Conservation (phyloP, 1,140 invertebrate genomes). For the Pseudomyrmex gracilis region DNA sequence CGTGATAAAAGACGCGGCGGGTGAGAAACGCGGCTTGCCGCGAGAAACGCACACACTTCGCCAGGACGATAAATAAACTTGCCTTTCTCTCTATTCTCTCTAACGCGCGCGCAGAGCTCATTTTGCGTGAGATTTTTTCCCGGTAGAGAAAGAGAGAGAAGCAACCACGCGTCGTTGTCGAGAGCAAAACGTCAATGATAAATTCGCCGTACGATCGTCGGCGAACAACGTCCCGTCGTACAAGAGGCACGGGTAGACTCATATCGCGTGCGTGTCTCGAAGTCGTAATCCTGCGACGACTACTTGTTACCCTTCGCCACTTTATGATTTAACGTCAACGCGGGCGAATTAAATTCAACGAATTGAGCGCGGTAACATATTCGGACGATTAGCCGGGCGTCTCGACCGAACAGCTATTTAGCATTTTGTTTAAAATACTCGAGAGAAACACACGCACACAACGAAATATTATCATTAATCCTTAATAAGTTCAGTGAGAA, state of each 20-base stretch:
- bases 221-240: slow-evolving; percentile 73
- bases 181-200: slow-evolving; percentile 74
- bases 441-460: neutral
- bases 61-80: slow-evolving; percentile 55
- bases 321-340: slow-evolving; percentile 83
- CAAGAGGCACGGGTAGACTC: slow-evolving; percentile 72
- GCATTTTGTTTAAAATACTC: slow-evolving; percentile 32
- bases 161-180: neutral
- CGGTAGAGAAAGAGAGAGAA: no score
- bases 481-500: neutral
- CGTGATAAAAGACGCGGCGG: no score
- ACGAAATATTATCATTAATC: neutral
- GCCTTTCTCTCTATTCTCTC: slow-evolving; percentile 16
- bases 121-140: slow-evolving; percentile 29
- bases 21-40: neutral
- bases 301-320: slow-evolving; percentile 83
- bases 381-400: slow-evolving; percentile 58
- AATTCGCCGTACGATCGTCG: slow-evolving; percentile 73
- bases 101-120: neutral
- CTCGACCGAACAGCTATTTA: neutral
- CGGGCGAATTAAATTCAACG: slow-evolving; percentile 78
- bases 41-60: neutral
- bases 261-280: slow-evolving; percentile 82
- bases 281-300: slow-evolving; percentile 82
- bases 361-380: slow-evolving; percentile 62